Evolutionary conservation across 2,888 invertebrate genomes (phyloP).

Genomic region (Drosophila multiciliata): DNA sequence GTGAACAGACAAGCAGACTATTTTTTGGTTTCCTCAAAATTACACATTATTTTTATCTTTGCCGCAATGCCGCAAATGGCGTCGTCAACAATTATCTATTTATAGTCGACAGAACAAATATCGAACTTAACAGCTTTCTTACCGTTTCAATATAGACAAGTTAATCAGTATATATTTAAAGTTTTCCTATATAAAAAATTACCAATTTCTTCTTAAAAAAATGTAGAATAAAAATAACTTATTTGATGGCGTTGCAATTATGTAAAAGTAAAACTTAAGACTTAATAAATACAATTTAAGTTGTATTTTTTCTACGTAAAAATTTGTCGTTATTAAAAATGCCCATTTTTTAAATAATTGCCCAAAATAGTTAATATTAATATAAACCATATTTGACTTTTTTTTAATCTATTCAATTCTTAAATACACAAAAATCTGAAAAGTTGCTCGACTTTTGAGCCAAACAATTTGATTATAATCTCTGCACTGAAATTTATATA

Average conservation of each 20-base stretch:
- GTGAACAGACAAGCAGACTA: slow-evolving; percentile 3
- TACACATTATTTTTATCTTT: slow-evolving; percentile 63
- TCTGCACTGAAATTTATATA: background rate
- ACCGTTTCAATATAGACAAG: background rate
- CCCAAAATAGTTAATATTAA: background rate
- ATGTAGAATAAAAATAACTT: background rate
- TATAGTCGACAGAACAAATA: slow-evolving; percentile 11
- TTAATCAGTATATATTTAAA: no score
- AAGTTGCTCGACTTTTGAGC: background rate
- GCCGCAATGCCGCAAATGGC: slow-evolving; percentile 65
- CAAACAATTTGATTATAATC: background rate
- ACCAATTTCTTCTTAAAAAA: background rate
- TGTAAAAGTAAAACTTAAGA: background rate
- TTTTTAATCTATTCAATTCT: no score
- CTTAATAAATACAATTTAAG: background rate
- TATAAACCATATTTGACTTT: no score
- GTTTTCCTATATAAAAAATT: no score
- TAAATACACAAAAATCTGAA: background rate
- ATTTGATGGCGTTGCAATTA: background rate
- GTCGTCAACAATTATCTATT: slow-evolving; percentile 56
- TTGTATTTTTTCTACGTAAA: background rate
- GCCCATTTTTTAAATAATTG: background rate
- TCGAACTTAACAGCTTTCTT: background rate
- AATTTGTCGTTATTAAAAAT: background rate
- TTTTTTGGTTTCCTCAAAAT: slow-evolving; percentile 6